Base-by-base conservation (phyloP, 2,113 vertebrate species). In the Nanorana parkeri region DNA sequence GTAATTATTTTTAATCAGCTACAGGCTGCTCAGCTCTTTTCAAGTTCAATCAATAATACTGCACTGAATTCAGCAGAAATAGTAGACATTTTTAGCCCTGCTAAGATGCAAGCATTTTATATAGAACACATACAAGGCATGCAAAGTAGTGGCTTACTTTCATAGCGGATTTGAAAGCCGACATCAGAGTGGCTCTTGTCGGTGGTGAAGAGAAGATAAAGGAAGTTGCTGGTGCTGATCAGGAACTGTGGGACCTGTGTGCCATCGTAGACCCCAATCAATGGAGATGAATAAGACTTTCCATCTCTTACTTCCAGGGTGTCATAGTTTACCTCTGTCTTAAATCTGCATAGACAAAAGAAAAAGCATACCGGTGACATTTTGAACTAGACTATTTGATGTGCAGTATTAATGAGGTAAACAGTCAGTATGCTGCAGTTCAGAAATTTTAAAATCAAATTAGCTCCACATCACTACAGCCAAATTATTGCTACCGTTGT, bases 231-330 rank as follows among this genome's bases (percentile, higher is more conserved):
- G 89, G 97, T 99, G 91, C 98, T 99, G 90, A 99, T 98, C 85
- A 99, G 96, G 89, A 99, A 99, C 94, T 99, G 98, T 3, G 98
- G 98, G 47, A 99, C 98, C 88, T 99, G 98, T 13, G 98, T 99
- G 29, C 98, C 98, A 0, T 99, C 97, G 71, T 98, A 99, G 82
- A 97, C 95, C 3, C 98, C 98, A 28, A 99, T 97, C 64, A 99
- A 83, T 0, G 96, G 94, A 0, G 97, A 97, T 0, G 97, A 98
- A 32, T 97, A 96, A 74, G 95, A 98, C 16, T 94, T 93, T 13
- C 98, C 98, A 0, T 99, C 97, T 1, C 97, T 91, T 58, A 99
- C 97, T 86, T 99, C 98, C 78, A 99, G 89, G 0, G 97, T 93
- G 36, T 99, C 98, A 0, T 99, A 99, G 82, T 99, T 99, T 84